Conservation (phyloP, 2,888 invertebrate genomes). For the Drosophila neutralis region DNA sequence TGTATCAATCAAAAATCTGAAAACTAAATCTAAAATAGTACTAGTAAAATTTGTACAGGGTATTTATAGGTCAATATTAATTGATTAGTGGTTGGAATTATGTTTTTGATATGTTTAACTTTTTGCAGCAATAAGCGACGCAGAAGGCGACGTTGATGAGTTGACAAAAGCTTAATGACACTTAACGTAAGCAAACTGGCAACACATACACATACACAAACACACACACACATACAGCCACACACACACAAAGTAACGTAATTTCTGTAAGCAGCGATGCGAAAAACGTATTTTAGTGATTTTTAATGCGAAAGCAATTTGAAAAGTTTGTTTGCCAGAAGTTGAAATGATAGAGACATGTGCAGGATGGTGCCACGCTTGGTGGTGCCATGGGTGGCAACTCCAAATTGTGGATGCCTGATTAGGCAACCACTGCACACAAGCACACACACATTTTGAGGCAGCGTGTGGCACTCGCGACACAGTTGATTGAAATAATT, state of each 20-base stretch:
- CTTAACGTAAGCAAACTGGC: conserved; percentile 54
- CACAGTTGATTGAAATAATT: conserved; percentile 66
- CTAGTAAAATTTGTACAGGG: conserved; percentile 4
- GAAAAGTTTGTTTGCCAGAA: conserved; percentile 70
- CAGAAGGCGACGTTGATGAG: conserved; percentile 58
- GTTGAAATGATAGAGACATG: conserved; percentile 60
- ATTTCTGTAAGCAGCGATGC: conserved; percentile 57
- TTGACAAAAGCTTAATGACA: conserved; percentile 69
- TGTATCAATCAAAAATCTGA: too few species aligned
- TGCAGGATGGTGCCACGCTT: background rate
- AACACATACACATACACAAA: conserved; percentile 15
- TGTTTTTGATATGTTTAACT: conserved; percentile 59
- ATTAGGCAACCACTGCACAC: conserved; percentile 44
- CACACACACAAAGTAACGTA: conserved; percentile 18
- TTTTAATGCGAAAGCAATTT: conserved; percentile 80
- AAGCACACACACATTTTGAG: conserved; percentile 24
- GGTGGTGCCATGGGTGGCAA: conserved; percentile 13
- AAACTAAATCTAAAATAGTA: background rate
- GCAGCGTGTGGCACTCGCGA: conserved; percentile 44
- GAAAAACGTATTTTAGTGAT: conserved; percentile 76
- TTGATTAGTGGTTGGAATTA: conserved; percentile 38
- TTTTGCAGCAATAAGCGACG: conserved; percentile 35
- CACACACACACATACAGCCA: conserved; percentile 13
- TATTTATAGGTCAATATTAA: background rate
- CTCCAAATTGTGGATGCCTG: conserved; percentile 36